Evolutionary conservation across 2,797 vertebrate genomes (phyloP), one percentile per base, ranked within the genome.

Genomic region (Capromys pilorides): DNA sequence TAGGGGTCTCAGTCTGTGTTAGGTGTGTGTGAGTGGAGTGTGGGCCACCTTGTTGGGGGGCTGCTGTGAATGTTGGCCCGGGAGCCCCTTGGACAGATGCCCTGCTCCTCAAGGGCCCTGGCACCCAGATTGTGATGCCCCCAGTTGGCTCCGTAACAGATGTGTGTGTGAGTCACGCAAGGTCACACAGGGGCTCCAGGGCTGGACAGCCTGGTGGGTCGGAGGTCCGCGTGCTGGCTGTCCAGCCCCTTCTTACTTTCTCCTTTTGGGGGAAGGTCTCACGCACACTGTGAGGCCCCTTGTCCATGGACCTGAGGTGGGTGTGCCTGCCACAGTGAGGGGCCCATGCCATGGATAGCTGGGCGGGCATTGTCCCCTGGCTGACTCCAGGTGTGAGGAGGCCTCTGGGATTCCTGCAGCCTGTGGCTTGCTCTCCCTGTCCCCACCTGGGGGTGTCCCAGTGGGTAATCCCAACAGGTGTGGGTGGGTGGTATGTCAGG

Each of bases 251-350:
- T 59, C n/a, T n/a, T 57, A 14, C 57, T 59, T 21, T 59, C 57
- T 59, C 57, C 18, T 6, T 54, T 54, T 54, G 54, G 54, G 14
- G 54, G 13, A 54, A 54, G 12, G 64, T 66, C 12, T 31, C 66
- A 14, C 12, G 33, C 33, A 67, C 13, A 5, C 66, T 69, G 66
- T 33, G 33, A 11, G 66, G 8, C 33, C n/a, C 67, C 67, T 19
- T 66, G 19, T n/a, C 18, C 9, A 9, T 22, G 69, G 69, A 71
- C 67, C 19, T 39, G 67, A 36, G 67, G 14, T 28, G 2, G 33
- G 51, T 9, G 7, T 0, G 12, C 31, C 41, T 21, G 21, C 6
- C 36, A 12, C 1, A 11, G n/a, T 1, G 45, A 51, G 54, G 66
- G 66, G n/a, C 41, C 49, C 8, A 0, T 2, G 19, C 39, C n/a